Evolutionary conservation across 2,888 invertebrate species (phyloP).

Genomic region (Hermaeophaga mercurialis): DNA sequence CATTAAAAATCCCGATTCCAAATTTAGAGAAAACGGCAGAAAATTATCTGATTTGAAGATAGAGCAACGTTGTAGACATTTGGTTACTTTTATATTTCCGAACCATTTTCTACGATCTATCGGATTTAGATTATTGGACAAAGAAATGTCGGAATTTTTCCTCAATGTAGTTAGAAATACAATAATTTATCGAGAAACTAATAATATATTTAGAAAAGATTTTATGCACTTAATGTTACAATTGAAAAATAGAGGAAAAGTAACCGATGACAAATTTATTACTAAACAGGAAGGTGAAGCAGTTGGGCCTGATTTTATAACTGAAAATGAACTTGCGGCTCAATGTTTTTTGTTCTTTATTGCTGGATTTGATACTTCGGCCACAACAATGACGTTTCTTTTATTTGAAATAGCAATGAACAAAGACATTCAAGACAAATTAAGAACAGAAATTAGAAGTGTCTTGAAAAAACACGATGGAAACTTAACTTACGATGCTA

Average conservation of each 20-base stretch:
- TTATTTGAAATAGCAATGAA: background rate
- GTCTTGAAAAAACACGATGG: slow-evolving; percentile 37
- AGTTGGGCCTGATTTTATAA: slow-evolving; percentile 12
- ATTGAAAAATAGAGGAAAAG: slow-evolving; percentile 52
- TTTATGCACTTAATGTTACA: slow-evolving; percentile 62
- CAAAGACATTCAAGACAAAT: slow-evolving; percentile 37
- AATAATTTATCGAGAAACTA: slow-evolving; percentile 54
- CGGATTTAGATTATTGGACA: background rate
- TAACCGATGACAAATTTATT: slow-evolving; percentile 50
- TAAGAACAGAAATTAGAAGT: slow-evolving; percentile 40
- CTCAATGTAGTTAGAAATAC: background rate
- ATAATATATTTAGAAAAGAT: slow-evolving; percentile 59
- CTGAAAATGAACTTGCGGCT: slow-evolving; percentile 24
- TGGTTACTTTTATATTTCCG: background rate
- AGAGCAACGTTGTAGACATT: background rate
- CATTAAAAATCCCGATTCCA: background rate
- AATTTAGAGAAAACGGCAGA: background rate
- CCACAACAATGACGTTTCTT: slow-evolving; percentile 40
- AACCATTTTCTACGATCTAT: background rate
- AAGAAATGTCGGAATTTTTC: background rate
- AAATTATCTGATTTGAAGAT: background rate
- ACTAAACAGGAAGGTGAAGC: slow-evolving; percentile 6
- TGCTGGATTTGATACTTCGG: slow-evolving; percentile 42
- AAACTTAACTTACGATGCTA: slow-evolving; percentile 41
- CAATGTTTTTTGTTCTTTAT: slow-evolving; percentile 40